Percentiles rank a stretch among this genome's conserved stretches.
Evolutionary conservation across 92 coral and sea anemone species (phyloP).

Genomic region (Meandrina meandrites): DNA sequence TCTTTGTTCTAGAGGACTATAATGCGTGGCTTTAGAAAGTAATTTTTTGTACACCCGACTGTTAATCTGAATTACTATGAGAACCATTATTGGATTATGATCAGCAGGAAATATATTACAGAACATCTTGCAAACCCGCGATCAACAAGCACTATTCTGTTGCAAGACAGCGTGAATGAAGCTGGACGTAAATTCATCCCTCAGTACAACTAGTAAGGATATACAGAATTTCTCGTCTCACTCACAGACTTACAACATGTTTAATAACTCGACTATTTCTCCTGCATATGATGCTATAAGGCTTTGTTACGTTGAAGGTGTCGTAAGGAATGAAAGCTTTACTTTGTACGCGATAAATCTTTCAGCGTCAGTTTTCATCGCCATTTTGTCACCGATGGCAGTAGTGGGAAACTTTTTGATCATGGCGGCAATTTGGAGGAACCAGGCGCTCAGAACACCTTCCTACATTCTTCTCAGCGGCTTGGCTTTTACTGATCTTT

Average conservation of each 20-base stretch:
- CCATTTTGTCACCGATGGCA: background rate
- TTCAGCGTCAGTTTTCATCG: background rate
- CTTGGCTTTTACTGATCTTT: slow-evolving; percentile 5
- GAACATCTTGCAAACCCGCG: no score
- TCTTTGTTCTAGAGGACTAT: no score
- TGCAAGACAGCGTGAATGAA: no score
- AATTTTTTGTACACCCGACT: no score
- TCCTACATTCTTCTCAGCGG: background rate
- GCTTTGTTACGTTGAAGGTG: background rate
- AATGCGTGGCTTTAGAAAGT: no score
- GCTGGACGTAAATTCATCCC: no score
- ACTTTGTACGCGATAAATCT: background rate
- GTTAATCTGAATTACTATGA: no score
- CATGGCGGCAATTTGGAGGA: background rate
- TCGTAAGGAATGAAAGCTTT: background rate
- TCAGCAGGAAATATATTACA: no score
- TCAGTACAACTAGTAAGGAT: no score
- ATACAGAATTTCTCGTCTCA: no score
- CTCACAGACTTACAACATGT: background rate
- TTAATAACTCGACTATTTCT: background rate
- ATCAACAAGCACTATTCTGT: no score
- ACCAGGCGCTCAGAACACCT: background rate
- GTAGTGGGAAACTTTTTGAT: background rate
- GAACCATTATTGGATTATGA: no score
- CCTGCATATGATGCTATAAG: background rate